Conservation (phyloP, 2,113 vertebrate genomes). For the Gulo gulo region DNA sequence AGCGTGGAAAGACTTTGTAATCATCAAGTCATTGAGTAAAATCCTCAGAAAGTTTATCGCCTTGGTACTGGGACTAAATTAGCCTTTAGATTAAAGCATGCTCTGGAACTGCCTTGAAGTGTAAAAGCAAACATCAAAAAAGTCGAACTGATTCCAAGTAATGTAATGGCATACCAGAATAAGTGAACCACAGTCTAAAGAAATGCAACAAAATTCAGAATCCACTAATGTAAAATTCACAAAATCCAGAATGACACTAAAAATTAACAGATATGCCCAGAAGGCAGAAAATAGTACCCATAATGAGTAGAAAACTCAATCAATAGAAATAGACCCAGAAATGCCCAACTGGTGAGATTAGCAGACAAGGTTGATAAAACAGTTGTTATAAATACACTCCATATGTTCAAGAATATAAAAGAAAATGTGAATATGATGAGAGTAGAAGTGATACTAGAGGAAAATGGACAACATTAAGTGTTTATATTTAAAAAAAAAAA, state of each 20-base stretch:
- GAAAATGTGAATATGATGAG: background rate
- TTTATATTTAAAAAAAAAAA: conserved; percentile 14
- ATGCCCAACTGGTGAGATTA: background rate
- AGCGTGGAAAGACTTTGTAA: background rate
- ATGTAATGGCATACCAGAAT: background rate
- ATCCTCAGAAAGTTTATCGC: background rate
- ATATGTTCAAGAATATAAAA: background rate
- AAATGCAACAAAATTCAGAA: conserved; percentile 12
- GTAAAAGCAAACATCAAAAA: background rate
- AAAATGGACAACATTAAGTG: background rate
- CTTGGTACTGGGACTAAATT: background rate
- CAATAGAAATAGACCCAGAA: conserved; percentile 2
- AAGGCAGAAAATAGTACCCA: background rate
- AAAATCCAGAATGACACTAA: background rate
- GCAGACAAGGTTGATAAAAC: background rate
- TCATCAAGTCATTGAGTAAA: background rate
- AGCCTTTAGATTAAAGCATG: background rate
- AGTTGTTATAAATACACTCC: background rate
- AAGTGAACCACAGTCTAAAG: background rate
- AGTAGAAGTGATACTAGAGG: background rate
- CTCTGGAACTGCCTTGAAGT: background rate
- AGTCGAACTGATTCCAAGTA: background rate
- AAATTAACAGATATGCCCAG: background rate
- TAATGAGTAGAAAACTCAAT: background rate
- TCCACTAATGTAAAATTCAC: background rate